phyloP scores from a whole-genome alignment of 2,797 vertebrate species.

The Hippocampus kuda region DNA sequence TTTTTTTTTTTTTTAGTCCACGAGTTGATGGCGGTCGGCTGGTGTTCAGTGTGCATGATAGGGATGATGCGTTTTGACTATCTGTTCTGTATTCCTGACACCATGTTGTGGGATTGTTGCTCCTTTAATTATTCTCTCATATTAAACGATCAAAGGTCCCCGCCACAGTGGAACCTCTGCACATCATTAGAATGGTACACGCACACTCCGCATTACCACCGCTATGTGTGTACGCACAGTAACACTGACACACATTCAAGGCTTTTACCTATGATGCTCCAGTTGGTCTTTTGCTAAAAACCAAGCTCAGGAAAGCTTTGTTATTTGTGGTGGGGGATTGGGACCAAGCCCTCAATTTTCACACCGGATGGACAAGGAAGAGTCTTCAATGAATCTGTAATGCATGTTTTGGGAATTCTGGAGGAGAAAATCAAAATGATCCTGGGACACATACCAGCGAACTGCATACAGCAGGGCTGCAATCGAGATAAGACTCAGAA shows the following conservation, averaged over 20 bases:
- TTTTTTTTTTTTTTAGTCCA: not conserved
- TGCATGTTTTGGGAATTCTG: too few species aligned
- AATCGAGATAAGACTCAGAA: too few species aligned
- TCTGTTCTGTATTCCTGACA: constrained; percentile 64
- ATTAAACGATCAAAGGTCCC: constrained; percentile 74
- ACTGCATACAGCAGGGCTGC: too few species aligned
- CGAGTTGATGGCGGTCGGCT: constrained; percentile 8
- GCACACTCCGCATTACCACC: not conserved
- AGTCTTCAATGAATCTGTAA: too few species aligned
- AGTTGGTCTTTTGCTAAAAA: not conserved
- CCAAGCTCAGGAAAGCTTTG: not conserved
- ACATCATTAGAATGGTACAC: constrained; percentile 49
- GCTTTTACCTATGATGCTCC: constrained; percentile 22
- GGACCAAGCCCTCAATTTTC: too few species aligned
- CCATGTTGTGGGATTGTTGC: constrained; percentile 64
- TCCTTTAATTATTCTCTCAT: constrained; percentile 76
- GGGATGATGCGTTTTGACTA: constrained; percentile 29
- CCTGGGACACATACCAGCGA: too few species aligned
- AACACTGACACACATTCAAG: constrained; percentile 5
- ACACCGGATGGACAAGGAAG: too few species aligned
- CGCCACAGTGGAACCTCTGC: constrained; percentile 54
- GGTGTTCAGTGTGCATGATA: constrained; percentile 22
- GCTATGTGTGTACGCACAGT: not conserved
- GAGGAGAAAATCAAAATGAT: too few species aligned
- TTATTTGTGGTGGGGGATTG: not conserved